Evolutionary conservation across 2,888 invertebrate genomes (phyloP).

Genomic region (Lasioglossum pauxillum): DNA sequence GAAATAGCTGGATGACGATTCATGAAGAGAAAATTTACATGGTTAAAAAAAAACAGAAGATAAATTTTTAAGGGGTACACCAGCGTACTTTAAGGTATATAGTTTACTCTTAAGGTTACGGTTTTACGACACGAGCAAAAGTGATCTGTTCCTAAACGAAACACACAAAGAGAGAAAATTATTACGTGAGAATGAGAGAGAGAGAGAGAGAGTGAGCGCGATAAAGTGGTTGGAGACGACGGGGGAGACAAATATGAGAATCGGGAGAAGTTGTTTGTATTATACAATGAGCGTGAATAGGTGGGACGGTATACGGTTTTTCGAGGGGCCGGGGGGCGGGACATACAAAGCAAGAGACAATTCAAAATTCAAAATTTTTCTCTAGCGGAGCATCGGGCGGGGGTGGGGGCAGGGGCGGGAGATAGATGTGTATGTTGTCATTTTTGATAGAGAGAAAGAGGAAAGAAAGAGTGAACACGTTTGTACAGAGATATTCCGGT

Average conservation of each 20-base stretch:
- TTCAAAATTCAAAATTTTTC: slow-evolving; percentile 84
- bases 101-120: slow-evolving; percentile 53
- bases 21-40: slow-evolving; percentile 40
- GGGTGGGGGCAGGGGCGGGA: not conserved
- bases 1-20: slow-evolving; percentile 82
- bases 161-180: slow-evolving; percentile 26
- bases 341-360: slow-evolving; percentile 58
- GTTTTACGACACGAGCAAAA: slow-evolving; percentile 74
- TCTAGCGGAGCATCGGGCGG: slow-evolving; percentile 57
- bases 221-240: not conserved
- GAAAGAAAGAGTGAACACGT: slow-evolving; percentile 74
- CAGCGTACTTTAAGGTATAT: slow-evolving; percentile 72
- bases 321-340: not conserved
- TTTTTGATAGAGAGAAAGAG: slow-evolving; percentile 78
- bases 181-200: not conserved
- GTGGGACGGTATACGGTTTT: slow-evolving; percentile 33
- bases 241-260: not conserved
- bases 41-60: slow-evolving; percentile 45
- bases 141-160: slow-evolving; percentile 79
- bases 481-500: slow-evolving; percentile 85
- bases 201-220: not conserved
- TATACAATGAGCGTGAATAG: slow-evolving; percentile 45
- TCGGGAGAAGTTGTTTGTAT: slow-evolving; percentile 22
- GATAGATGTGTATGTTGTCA: slow-evolving; percentile 75
- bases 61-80: slow-evolving; percentile 74